Evolutionary conservation across 1,140 invertebrate species (phyloP).

Genomic region (Pantala flavescens): DNA sequence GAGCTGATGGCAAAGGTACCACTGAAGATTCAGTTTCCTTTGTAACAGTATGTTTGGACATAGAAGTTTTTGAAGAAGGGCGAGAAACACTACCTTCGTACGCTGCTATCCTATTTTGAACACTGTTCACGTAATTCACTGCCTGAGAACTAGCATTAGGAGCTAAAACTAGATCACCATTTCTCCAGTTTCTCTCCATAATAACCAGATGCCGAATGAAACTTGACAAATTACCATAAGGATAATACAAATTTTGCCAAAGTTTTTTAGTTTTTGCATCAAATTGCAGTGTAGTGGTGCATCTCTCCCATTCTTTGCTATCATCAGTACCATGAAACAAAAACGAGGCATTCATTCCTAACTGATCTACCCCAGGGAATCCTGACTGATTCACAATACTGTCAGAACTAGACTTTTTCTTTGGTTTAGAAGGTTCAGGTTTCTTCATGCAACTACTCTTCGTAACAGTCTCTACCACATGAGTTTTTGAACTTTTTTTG

Average conservation of each 20-base stretch:
- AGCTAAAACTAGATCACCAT: constrained; percentile 60
- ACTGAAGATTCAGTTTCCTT: background rate
- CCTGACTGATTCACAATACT: background rate
- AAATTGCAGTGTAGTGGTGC: constrained; percentile 63
- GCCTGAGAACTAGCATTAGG: constrained; percentile 60
- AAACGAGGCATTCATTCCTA: constrained; percentile 60
- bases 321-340: constrained; percentile 47
- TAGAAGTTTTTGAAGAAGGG: background rate
- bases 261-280: constrained; percentile 66
- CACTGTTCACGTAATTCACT: constrained; percentile 62
- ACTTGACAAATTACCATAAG: constrained; percentile 73
- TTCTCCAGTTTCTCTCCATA: constrained; percentile 53
- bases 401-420: background rate
- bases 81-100: constrained; percentile 43
- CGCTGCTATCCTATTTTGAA: constrained; percentile 62
- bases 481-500: background rate
- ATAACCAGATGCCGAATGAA: constrained; percentile 69
- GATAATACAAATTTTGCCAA: constrained; percentile 69
- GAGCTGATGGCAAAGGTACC: background rate
- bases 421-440: background rate
- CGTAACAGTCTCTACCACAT: background rate
- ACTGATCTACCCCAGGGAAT: constrained; percentile 67
- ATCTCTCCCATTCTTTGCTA: constrained; percentile 54
- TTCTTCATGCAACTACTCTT: background rate
- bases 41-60: background rate